Evolutionary conservation across 1,140 invertebrate species (phyloP), one percentile per base, ranked within the genome.

Genomic region (Diorhabda carinulata): DNA sequence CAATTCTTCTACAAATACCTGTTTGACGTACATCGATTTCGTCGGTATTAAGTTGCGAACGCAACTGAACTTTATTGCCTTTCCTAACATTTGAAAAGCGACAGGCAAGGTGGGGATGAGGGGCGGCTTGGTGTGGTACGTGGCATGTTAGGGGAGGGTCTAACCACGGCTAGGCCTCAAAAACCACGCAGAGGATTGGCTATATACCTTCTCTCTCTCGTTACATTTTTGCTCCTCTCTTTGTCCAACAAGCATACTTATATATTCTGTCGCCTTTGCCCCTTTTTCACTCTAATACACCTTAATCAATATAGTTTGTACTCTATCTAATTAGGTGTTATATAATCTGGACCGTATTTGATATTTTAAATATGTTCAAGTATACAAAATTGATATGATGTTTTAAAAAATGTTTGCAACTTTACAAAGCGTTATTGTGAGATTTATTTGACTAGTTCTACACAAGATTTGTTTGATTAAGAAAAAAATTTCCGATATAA

Each of bases 161-260:
- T 79, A 80, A 81, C 80, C 80, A 77, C 79, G 76, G 70, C 70
- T 71, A 77, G 77, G 77, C 80, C 78, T 80, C 80, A 81, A 80
- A 81, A 81, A 81, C 80, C 80, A 72, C 79, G 78, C 76, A 74
- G 78, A 74, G 79, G 80, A 81, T 81, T 81, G 80, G 80, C 79
- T 78, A 76, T 77, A 77, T 75, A 68, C 69, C 61, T 56, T 74
- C 75, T 77, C 74, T 25, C 25, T 78, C 75, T 77, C 76, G 74
- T 64, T 76, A 75, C 66, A 72, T 64, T 66, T 57, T 57, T 69
- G 59, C 41, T 52, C 42, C 56, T 64, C 58, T 74, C 72, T 64
- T 67, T 72, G 57, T 72, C 62, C 64, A 67, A 25, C 68, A 9
- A 43, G 64, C 52, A 56, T 45, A 47, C 58, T 65, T 70, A 62